These are phyloP conservation scores for Aproaerema taeniolella DNA, from an alignment of 2,888 invertebrate genomes.

Conservation along the genomic window DNA sequence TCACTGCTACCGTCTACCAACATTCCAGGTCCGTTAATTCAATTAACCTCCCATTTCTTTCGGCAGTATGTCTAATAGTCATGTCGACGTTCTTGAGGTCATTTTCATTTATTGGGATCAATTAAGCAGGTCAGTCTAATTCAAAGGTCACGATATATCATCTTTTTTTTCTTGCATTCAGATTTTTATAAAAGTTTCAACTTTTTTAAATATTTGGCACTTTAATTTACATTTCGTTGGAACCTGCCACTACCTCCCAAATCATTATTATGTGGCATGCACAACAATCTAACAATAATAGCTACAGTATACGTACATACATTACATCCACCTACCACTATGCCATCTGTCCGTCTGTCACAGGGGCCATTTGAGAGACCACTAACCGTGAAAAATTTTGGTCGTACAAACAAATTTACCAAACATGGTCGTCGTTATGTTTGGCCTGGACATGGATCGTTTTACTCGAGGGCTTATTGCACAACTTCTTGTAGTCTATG, in stretches of 20 bases:
- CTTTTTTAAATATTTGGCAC: not conserved
- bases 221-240: not conserved
- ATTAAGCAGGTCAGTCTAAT: conserved; percentile 41
- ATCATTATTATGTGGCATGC: conserved; percentile 27
- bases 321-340: conserved; percentile 22
- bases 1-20: too few species aligned
- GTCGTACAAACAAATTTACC: conserved; percentile 19
- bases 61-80: conserved; percentile 47
- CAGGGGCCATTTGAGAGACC: conserved; percentile 31
- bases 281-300: conserved; percentile 32
- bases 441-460: too few species aligned
- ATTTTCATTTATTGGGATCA: conserved; percentile 60
- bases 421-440: not conserved
- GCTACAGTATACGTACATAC: conserved; percentile 14
- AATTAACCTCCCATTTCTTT: conserved; percentile 64
- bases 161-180: conserved; percentile 1
- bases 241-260: conserved; percentile 18
- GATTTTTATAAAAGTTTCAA: too few species aligned
- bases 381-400: conserved; percentile 41
- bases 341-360: conserved; percentile 28
- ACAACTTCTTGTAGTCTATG: too few species aligned
- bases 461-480: too few species aligned
- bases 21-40: conserved; percentile 44
- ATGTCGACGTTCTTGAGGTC: conserved; percentile 50
- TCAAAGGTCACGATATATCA: conserved; percentile 24